Conservation (phyloP, 2,797 vertebrate genomes). For the Trematomus bernacchii region DNA sequence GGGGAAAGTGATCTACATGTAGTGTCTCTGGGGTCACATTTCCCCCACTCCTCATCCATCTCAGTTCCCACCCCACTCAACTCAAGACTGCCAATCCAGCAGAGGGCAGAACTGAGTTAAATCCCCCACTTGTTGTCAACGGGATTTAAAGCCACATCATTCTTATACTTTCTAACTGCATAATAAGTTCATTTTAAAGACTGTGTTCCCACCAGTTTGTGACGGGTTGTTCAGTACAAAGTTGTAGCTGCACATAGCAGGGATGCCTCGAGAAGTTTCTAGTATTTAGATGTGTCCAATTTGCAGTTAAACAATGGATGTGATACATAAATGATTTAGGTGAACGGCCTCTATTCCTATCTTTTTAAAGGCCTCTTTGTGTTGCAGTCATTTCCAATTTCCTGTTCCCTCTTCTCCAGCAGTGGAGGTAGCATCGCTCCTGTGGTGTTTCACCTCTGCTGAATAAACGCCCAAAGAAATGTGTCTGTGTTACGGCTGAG, state of each 20-base stretch:
- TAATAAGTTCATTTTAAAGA: too few relatives aligned
- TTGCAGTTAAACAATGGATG: background rate
- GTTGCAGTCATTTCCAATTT: slow-evolving; percentile 25
- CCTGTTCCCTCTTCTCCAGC: slow-evolving; percentile 7
- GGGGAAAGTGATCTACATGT: background rate
- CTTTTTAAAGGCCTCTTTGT: background rate
- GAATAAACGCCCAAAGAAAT: slow-evolving; percentile 26
- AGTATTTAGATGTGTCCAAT: slow-evolving; percentile 4
- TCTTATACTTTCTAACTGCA: background rate
- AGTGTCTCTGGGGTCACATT: background rate
- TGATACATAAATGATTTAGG: background rate
- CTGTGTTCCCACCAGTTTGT: background rate
- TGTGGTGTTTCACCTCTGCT: slow-evolving; percentile 15
- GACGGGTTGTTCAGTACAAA: background rate
- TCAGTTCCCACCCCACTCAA: slow-evolving; percentile 22
- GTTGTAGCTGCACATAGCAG: background rate
- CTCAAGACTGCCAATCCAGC: slow-evolving; percentile 64
- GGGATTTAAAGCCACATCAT: slow-evolving; percentile 8
- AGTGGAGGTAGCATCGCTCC: slow-evolving; percentile 1
- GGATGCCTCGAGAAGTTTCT: background rate
- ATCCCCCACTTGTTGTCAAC: slow-evolving; percentile 53
- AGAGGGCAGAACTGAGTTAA: slow-evolving; percentile 77
- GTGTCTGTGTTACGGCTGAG: slow-evolving; percentile 22
- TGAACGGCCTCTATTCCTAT: slow-evolving; percentile 1
- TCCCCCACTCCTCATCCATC: background rate